Percentiles rank a stretch among this genome's conserved stretches.
phyloP scores from a whole-genome alignment of 2,888 invertebrate genomes.

The Hypselothyrea guttata region DNA sequence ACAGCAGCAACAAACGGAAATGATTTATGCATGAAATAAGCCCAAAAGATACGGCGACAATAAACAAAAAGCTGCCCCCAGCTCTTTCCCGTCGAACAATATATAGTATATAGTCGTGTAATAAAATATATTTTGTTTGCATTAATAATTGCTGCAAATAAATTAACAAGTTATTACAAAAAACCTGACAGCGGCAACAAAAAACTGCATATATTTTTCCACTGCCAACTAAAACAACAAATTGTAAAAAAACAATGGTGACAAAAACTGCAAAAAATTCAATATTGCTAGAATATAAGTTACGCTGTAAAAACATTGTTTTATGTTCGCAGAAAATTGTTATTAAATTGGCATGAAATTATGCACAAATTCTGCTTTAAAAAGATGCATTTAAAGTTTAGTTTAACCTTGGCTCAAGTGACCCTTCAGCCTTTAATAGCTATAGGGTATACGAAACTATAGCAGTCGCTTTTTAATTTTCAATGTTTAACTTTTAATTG shows the following conservation, averaged over 20 bases:
- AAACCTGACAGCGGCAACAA: conserved; percentile 23
- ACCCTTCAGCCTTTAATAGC: neutral
- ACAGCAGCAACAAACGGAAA: conserved; percentile 41
- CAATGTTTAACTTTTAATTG: conserved; percentile 75
- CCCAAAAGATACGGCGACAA: conserved; percentile 53
- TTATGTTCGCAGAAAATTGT: too few relatives aligned
- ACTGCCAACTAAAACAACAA: conserved; percentile 4
- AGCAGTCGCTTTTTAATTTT: conserved; percentile 65
- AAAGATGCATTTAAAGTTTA: too few relatives aligned
- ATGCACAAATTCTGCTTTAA: too few relatives aligned
- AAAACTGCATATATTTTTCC: conserved; percentile 2
- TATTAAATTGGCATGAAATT: too few relatives aligned
- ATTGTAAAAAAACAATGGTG: conserved; percentile 7
- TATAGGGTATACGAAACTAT: conserved; percentile 18
- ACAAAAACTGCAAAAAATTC: neutral
- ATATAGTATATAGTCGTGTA: conserved; percentile 18
- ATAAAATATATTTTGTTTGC: conserved; percentile 64
- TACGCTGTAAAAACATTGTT: too few relatives aligned
- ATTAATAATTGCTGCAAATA: conserved; percentile 75
- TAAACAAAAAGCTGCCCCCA: conserved; percentile 52
- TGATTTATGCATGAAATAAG: conserved; percentile 74
- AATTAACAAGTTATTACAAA: conserved; percentile 71
- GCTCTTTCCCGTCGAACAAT: conserved; percentile 23
- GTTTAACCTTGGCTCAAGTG: neutral
- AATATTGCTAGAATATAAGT: too few relatives aligned